Base-by-base conservation (phyloP, 2,113 vertebrate genomes). In the Pelobates fuscus region DNA sequence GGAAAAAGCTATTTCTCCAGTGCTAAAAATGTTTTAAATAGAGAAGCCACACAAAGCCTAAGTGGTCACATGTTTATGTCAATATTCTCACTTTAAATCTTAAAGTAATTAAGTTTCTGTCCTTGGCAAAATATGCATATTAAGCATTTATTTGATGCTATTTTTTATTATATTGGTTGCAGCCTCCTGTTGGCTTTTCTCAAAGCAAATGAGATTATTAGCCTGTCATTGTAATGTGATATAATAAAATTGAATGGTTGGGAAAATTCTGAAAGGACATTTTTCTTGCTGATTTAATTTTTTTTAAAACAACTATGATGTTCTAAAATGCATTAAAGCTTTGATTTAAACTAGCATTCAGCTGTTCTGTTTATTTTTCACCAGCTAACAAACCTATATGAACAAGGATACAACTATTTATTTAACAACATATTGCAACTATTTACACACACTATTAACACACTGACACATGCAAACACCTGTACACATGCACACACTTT, bases 161-260 rank as follows among this genome's bases (percentile, higher is more conserved):
- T 41, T 24, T 63, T 70, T 63, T 63, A 72, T 72, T 32, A 54
- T 46, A 63, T 58, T 63, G 63, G 60, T 54, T 63, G 60, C 32
- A 63, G 61, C 44, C 44, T 72, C 44, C 44, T 72, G 70, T 63
- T 72, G 70, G 30, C 70, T 72, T 63, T 43, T 54, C 70, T 63
- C 14, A 63, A 72, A 63, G 63, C 61, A 62, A 72, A 72, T 72
- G 59, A 72, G 70, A 63, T 72, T 63, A 63, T 63, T 72, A 63
- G 63, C 61, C 60, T 72, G 44, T 37, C 60, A 72, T 72, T 72
- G 63, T 63, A 72, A 32, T 63, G 37, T 32, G 52, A 72, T 63
- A 25, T 52, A 32, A 63, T 72, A 32, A 72, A 72, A 72, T 72
- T 46, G 44, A 72, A 72, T 63, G 44, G 26, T 44, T 72, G 60